Conservation (phyloP, 2,797 vertebrate genomes). For the Gobio occitaniae region DNA sequence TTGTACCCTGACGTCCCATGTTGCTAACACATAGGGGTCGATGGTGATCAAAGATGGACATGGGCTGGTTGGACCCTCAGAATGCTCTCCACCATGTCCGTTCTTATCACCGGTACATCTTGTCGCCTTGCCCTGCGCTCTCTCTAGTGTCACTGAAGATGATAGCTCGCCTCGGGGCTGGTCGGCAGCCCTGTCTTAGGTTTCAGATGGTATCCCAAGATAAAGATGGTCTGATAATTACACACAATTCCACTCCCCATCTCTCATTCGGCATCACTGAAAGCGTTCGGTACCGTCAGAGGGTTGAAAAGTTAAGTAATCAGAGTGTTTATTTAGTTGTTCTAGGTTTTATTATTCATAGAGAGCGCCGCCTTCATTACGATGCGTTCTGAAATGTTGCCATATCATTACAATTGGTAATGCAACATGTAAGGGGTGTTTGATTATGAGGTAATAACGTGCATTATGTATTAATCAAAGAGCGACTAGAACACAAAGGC, state of each 20-base stretch:
- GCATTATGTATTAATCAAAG: conserved; percentile 43
- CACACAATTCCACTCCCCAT: conserved; percentile 59
- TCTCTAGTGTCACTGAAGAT: conserved; percentile 72
- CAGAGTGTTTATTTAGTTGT: conserved; percentile 12
- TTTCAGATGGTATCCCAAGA: conserved; percentile 59
- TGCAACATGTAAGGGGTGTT: conserved; percentile 8
- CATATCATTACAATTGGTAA: conserved; percentile 34
- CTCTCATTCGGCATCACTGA: conserved; percentile 10
- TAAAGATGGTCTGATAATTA: conserved; percentile 64
- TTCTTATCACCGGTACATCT: conserved; percentile 56
- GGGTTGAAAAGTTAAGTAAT: not conserved
- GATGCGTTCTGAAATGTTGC: conserved; percentile 10
- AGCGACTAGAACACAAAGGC: conserved; percentile 37
- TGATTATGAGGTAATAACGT: conserved; percentile 38
- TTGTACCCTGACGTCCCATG: conserved; percentile 22
- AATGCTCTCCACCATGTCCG: conserved; percentile 43
- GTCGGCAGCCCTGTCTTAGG: conserved; percentile 63
- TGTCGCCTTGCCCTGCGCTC: conserved; percentile 47
- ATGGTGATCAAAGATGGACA: conserved; percentile 70
- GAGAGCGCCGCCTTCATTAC: conserved; percentile 10
- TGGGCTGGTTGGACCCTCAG: conserved; percentile 57
- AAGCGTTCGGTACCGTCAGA: not conserved
- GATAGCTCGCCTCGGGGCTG: conserved; percentile 71
- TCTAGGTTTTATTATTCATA: conserved; percentile 19
- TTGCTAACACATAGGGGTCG: conserved; percentile 63